phyloP scores from a whole-genome alignment of 2,113 vertebrate genomes.

The Stictonetta naevosa region DNA sequence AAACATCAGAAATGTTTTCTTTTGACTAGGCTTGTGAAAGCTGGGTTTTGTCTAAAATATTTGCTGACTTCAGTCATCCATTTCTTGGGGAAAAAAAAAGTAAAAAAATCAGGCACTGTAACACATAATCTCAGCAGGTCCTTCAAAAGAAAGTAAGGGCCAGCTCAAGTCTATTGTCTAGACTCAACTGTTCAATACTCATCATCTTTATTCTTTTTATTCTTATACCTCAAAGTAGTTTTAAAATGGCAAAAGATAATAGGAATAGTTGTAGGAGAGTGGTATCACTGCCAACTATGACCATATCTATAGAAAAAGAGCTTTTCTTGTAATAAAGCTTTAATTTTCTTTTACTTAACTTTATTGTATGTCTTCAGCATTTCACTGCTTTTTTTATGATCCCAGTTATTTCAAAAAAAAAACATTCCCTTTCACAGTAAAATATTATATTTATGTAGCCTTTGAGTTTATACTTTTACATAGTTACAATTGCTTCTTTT shows the following conservation, averaged over 20 bases:
- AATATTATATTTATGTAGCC: neutral
- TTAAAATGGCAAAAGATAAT: conserved; percentile 27
- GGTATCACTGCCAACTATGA: neutral
- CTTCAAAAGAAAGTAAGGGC: conserved; percentile 35
- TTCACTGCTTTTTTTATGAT: neutral
- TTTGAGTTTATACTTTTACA: neutral
- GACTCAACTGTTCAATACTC: neutral
- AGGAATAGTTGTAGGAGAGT: neutral
- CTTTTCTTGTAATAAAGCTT: neutral
- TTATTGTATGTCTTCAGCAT: conserved; percentile 12
- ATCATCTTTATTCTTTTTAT: conserved; percentile 14
- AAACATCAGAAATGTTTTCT: conserved; percentile 4
- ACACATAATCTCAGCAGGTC: conserved; percentile 9
- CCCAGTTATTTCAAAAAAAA: neutral
- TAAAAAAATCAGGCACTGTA: neutral
- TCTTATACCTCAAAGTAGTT: conserved; percentile 42
- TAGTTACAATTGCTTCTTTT: neutral
- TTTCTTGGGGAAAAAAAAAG: conserved; percentile 1
- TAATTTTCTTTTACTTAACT: conserved; percentile 29
- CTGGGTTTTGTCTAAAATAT: conserved; percentile 26
- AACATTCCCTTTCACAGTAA: neutral
- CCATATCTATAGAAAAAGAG: neutral
- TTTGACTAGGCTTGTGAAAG: neutral
- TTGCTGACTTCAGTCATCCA: conserved; percentile 40
- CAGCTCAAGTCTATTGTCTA: conserved; percentile 17